Conservation (phyloP, 2,888 invertebrate species). For the Drosophila aldrichi region DNA sequence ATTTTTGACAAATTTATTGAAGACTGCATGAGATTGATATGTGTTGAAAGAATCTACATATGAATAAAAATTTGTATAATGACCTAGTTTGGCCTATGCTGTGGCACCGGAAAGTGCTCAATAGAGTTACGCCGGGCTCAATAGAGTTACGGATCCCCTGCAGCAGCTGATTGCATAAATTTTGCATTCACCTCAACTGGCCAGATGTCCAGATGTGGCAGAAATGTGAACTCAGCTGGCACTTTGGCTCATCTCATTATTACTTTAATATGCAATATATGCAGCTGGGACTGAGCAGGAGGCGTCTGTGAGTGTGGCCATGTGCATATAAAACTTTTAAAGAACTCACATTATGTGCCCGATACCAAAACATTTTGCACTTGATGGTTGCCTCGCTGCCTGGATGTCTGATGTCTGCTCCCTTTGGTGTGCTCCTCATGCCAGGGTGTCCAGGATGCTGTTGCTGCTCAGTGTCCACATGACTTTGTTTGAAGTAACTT, state of each 20-base stretch:
- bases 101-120: not conserved
- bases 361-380: slow-evolving; percentile 62
- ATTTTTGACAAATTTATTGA: too few species aligned
- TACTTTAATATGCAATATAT: slow-evolving; percentile 58
- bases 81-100: slow-evolving; percentile 1
- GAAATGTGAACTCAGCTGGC: slow-evolving; percentile 38
- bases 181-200: slow-evolving; percentile 31
- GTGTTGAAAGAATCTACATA: too few species aligned
- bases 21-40: too few species aligned
- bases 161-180: slow-evolving; percentile 48
- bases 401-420: slow-evolving; percentile 27
- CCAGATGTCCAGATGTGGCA: slow-evolving; percentile 44
- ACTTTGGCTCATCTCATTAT: slow-evolving; percentile 61
- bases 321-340: slow-evolving; percentile 74
- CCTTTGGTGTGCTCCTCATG: not conserved
- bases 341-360: slow-evolving; percentile 74
- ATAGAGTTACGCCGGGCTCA: not conserved
- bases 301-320: slow-evolving; percentile 30
- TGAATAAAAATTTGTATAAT: too few species aligned
- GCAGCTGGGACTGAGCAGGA: slow-evolving; percentile 17
- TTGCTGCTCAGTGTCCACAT: slow-evolving; percentile 67
- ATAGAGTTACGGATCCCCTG: slow-evolving; percentile 7
- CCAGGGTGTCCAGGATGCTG: slow-evolving; percentile 5
- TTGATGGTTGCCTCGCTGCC: slow-evolving; percentile 54
- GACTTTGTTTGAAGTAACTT: slow-evolving; percentile 80